phyloP scores from a whole-genome alignment of 2,797 vertebrate species.

The Botia kubotai region DNA sequence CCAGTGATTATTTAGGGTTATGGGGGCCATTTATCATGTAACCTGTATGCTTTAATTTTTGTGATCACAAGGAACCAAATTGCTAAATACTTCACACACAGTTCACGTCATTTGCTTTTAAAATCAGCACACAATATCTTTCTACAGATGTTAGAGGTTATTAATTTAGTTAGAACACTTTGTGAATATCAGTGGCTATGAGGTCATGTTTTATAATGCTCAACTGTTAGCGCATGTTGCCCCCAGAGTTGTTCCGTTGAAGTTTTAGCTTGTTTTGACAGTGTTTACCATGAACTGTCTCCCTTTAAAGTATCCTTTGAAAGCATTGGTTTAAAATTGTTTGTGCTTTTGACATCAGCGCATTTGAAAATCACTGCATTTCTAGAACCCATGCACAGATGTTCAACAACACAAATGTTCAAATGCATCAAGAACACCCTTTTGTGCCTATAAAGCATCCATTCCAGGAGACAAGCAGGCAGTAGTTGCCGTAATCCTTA shows the following conservation, averaged over 20 bases:
- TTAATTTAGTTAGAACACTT: conserved; percentile 11
- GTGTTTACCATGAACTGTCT: conserved; percentile 23
- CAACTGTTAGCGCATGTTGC: conserved; percentile 40
- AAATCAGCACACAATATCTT: conserved; percentile 13
- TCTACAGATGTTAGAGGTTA: conserved; percentile 3
- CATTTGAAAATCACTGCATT: conserved; percentile 4
- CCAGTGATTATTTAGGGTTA: conserved; percentile 72
- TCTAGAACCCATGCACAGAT: conserved; percentile 45
- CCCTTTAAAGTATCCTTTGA: conserved; percentile 25
- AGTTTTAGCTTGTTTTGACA: conserved; percentile 39
- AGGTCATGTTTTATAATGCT: conserved; percentile 32
- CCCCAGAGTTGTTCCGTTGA: conserved; percentile 35
- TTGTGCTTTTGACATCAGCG: background rate
- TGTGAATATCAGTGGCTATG: background rate
- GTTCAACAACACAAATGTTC: conserved; percentile 33
- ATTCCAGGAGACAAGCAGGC: conserved; percentile 71
- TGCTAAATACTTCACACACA: conserved; percentile 79
- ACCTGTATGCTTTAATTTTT: conserved; percentile 68
- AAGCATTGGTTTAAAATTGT: conserved; percentile 3
- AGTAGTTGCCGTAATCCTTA: conserved; percentile 56
- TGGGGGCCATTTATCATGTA: conserved; percentile 81
- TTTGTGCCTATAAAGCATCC: conserved; percentile 80
- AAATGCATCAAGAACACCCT: conserved; percentile 50
- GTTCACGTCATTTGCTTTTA: conserved; percentile 62
- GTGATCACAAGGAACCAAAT: conserved; percentile 81